Conservation (phyloP, 2,888 invertebrate genomes). For the Desoria tigrina region DNA sequence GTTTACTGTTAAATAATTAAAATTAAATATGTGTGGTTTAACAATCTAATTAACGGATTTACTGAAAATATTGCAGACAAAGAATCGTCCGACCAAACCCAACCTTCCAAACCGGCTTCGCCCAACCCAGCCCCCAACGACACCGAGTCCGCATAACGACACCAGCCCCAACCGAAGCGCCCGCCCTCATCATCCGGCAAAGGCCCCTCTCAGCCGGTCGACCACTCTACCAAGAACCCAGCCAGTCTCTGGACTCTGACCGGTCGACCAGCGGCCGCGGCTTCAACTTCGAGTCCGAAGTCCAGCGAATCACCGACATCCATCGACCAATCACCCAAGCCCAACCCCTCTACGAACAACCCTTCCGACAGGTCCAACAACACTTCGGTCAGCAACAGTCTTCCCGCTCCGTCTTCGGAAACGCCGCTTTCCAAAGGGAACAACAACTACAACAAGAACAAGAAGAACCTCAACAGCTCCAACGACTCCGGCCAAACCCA, state of each 20-base stretch:
- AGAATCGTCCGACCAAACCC: slow-evolving; percentile 27
- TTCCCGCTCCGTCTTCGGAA: slow-evolving; percentile 48
- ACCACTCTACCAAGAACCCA: slow-evolving; percentile 36
- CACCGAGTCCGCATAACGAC: slow-evolving; percentile 46
- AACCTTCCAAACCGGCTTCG: too few species aligned
- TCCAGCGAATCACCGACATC: slow-evolving; percentile 37
- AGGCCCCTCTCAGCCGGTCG: slow-evolving; percentile 29
- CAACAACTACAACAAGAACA: slow-evolving; percentile 25
- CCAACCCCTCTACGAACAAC: slow-evolving; percentile 44
- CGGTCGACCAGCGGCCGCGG: slow-evolving; percentile 20
- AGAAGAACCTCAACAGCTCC: slow-evolving; percentile 51
- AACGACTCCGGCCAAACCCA: slow-evolving; percentile 54
- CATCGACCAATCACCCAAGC: slow-evolving; percentile 33
- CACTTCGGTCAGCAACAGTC: slow-evolving; percentile 64
- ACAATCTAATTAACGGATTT: background rate
- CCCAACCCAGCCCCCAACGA: slow-evolving; percentile 27
- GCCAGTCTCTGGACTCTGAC: slow-evolving; percentile 38
- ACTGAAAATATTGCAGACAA: slow-evolving; percentile 34
- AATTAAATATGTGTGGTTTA: too few species aligned
- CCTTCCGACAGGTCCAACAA: slow-evolving; percentile 63
- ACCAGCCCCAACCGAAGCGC: slow-evolving; percentile 30
- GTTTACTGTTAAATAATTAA: too few species aligned
- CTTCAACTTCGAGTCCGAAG: slow-evolving; percentile 47
- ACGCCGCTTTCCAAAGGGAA: slow-evolving; percentile 29
- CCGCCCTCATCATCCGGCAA: slow-evolving; percentile 37